A percentile compares a stretch with the other conserved stretches of the same genome.
Evolutionary conservation across 2,113 vertebrate genomes (phyloP).

Genomic region (Aleadryas rufinucha): DNA sequence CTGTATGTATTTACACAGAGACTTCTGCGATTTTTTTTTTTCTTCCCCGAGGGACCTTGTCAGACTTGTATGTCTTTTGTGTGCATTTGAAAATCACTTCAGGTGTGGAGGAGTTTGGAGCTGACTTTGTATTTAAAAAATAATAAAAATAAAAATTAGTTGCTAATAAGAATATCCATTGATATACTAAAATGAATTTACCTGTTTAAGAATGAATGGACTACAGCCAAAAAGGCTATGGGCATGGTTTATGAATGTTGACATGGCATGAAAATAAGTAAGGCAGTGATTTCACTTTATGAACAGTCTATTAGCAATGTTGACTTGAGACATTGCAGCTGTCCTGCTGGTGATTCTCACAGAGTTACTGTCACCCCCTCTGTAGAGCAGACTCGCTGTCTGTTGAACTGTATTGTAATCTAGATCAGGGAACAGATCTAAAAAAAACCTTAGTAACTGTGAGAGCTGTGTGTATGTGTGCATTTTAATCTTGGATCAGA

Average conservation of each 20-base stretch:
- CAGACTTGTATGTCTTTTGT: neutral
- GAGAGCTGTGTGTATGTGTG: neutral
- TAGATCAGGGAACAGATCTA: neutral
- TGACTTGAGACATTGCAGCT: neutral
- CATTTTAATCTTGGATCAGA: neutral
- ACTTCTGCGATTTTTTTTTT: neutral
- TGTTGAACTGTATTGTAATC: neutral
- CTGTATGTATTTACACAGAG: neutral
- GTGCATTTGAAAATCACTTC: neutral
- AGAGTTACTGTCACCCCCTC: neutral
- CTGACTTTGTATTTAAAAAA: neutral
- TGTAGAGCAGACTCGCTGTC: rapidly evolving
- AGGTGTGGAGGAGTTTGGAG: neutral
- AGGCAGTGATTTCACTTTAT: neutral
- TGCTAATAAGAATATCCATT: neutral
- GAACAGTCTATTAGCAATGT: neutral
- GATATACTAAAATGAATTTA: neutral
- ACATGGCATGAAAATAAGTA: neutral
- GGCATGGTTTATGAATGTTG: neutral
- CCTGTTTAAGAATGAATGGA: neutral
- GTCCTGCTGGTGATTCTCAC: neutral
- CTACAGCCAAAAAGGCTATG: neutral
- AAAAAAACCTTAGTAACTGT: neutral
- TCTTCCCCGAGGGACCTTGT: neutral
- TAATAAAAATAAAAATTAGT: neutral